Evolutionary conservation across 2,888 invertebrate genomes (phyloP).

Genomic region (Baccha elongata): DNA sequence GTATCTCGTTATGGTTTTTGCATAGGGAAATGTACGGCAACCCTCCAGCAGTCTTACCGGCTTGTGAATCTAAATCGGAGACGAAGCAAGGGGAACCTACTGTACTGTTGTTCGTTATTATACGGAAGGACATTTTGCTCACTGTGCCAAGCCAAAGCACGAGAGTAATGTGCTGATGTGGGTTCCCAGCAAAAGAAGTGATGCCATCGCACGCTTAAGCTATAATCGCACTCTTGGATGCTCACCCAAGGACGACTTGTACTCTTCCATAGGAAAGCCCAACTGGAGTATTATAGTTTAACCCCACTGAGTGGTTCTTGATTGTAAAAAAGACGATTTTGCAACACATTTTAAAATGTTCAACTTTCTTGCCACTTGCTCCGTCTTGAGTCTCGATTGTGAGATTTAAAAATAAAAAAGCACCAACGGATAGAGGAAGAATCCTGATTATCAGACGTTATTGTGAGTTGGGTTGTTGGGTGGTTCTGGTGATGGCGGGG

Average conservation of each 20-base stretch:
- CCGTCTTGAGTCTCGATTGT: slow-evolving; percentile 66
- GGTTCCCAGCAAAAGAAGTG: slow-evolving; percentile 57
- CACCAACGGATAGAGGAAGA: slow-evolving; percentile 20
- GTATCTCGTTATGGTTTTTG: slow-evolving; percentile 72
- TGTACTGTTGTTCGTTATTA: slow-evolving; percentile 52
- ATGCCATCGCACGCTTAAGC: slow-evolving; percentile 47
- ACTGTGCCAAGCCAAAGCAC: slow-evolving; percentile 27
- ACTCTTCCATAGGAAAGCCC: slow-evolving; percentile 34
- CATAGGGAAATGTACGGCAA: slow-evolving; percentile 64
- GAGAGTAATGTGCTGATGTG: slow-evolving; percentile 61
- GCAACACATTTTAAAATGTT: slow-evolving; percentile 67
- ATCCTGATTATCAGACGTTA: slow-evolving; percentile 65
- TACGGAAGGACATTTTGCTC: slow-evolving; percentile 68
- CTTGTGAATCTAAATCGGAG: slow-evolving; percentile 67
- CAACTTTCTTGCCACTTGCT: slow-evolving; percentile 55
- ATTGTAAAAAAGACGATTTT: slow-evolving; percentile 42
- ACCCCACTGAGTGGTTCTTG: slow-evolving; percentile 35
- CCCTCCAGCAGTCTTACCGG: slow-evolving; percentile 67
- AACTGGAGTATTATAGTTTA: slow-evolving; percentile 49
- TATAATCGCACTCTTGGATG: slow-evolving; percentile 57
- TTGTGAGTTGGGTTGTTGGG: slow-evolving; percentile 9
- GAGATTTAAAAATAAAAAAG: slow-evolving; percentile 36
- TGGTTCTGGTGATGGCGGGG: slow-evolving; percentile 39
- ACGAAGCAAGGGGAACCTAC: slow-evolving; percentile 23
- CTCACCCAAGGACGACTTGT: slow-evolving; percentile 59